These are phyloP conservation scores for Artemia franciscana DNA, from an alignment of 1,140 invertebrate genomes.

Conservation along the genomic window DNA sequence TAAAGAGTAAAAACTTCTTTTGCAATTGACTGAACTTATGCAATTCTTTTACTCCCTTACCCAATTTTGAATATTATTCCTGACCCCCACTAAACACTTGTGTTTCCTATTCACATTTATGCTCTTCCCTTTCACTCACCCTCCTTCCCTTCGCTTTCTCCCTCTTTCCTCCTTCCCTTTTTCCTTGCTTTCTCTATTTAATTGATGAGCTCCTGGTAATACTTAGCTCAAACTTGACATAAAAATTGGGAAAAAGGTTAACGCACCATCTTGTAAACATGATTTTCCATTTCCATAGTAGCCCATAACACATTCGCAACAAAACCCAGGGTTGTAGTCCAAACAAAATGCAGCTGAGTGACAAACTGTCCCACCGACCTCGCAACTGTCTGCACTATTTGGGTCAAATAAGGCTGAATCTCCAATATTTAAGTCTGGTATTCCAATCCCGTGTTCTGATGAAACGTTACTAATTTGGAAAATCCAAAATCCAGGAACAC, in stretches of 20 bases:
- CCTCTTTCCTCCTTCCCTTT: too few relatives aligned
- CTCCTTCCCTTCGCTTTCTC: neutral
- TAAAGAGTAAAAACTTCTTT: too few relatives aligned
- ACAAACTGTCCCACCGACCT: conserved; percentile 36
- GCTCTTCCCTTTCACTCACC: too few relatives aligned
- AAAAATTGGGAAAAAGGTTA: too few relatives aligned
- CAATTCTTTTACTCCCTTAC: too few relatives aligned
- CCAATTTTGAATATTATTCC: too few relatives aligned
- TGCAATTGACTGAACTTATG: too few relatives aligned
- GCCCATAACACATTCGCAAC: conserved; percentile 53
- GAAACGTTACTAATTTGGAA: conserved; percentile 46
- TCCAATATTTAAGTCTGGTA: conserved; percentile 32
- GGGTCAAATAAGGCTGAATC: conserved; percentile 9
- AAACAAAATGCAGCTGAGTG: conserved; percentile 55
- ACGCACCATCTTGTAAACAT: conserved; percentile 52
- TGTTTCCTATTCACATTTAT: too few relatives aligned
- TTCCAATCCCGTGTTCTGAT: conserved; percentile 31
- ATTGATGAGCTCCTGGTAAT: too few relatives aligned
- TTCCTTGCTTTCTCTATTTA: too few relatives aligned
- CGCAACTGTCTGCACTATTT: conserved; percentile 24
- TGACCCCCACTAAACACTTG: too few relatives aligned
- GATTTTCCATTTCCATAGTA: conserved; percentile 75
- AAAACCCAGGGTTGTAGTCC: conserved; percentile 59
- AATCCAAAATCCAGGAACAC: conserved; percentile 54
- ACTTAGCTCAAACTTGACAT: too few relatives aligned